Evolutionary conservation across 2,797 vertebrate genomes (phyloP).

Genomic region (Bothrops alternatus): DNA sequence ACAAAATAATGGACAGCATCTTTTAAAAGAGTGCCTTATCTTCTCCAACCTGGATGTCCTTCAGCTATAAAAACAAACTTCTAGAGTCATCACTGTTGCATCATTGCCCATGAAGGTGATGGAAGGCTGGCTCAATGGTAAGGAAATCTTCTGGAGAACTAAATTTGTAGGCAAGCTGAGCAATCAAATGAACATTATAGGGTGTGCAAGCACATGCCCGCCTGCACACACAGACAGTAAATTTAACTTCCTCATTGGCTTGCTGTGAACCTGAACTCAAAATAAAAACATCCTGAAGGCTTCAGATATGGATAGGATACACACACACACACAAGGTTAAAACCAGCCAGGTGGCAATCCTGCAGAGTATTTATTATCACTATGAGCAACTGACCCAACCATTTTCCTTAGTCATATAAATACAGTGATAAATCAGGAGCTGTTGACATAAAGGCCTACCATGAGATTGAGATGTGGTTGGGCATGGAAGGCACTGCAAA

Average conservation of each 20-base stretch:
- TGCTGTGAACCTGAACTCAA: not conserved
- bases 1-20: not conserved
- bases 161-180: not conserved
- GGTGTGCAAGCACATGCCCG: not conserved
- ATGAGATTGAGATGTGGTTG: not conserved
- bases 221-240: not conserved
- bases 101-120: not conserved
- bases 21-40: not conserved
- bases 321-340: not conserved
- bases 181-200: not conserved
- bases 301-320: not conserved
- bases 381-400: not conserved
- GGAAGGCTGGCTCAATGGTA: not conserved
- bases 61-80: not conserved
- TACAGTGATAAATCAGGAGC: not conserved
- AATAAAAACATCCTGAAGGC: not conserved
- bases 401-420: constrained; percentile 1
- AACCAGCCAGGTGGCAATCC: constrained; percentile 17
- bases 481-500: not conserved
- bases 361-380: constrained; percentile 6
- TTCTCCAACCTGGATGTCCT: not conserved
- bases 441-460: not conserved
- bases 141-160: not conserved
- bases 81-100: not conserved
- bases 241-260: constrained; percentile 2